Evolutionary conservation across 2,797 vertebrate genomes (phyloP).

Genomic region (Lutjanus campechanus): DNA sequence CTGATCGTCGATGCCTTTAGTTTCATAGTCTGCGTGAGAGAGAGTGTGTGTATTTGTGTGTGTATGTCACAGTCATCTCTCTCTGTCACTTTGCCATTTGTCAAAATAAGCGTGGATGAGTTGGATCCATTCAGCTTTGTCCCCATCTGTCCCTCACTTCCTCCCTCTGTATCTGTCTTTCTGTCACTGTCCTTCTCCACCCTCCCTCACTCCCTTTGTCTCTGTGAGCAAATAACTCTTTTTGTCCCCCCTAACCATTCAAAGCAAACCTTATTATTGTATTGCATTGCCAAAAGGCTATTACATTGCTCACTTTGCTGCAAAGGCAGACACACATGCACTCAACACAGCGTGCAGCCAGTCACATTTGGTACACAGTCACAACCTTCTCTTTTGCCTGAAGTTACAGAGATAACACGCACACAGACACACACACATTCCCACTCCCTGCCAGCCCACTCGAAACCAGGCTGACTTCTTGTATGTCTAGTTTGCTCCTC

Average conservation of each 20-base stretch:
- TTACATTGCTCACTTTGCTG: conserved; percentile 57
- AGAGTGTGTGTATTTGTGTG: neutral
- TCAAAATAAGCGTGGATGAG: conserved; percentile 61
- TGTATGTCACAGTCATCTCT: conserved; percentile 30
- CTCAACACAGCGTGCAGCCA: conserved; percentile 43
- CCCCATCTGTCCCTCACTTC: conserved; percentile 56
- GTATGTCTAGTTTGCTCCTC: conserved; percentile 30
- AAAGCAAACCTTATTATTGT: conserved; percentile 59
- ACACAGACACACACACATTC: conserved; percentile 25
- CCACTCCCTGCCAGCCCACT: conserved; percentile 17
- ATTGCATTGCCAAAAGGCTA: conserved; percentile 55
- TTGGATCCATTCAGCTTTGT: conserved; percentile 59
- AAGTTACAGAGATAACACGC: conserved; percentile 40
- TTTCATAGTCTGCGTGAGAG: neutral
- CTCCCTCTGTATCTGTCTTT: conserved; percentile 26
- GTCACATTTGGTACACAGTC: conserved; percentile 44
- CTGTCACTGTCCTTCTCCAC: neutral
- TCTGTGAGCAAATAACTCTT: conserved; percentile 47
- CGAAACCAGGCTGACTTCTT: conserved; percentile 38
- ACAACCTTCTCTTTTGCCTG: conserved; percentile 36
- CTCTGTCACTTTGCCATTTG: conserved; percentile 54
- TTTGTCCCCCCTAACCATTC: conserved; percentile 52
- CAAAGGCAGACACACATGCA: conserved; percentile 44
- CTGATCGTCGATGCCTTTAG: conserved; percentile 39
- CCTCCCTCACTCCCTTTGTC: conserved; percentile 22